Conservation (phyloP, 2,888 invertebrate species). For the Folsomia manolachei region DNA sequence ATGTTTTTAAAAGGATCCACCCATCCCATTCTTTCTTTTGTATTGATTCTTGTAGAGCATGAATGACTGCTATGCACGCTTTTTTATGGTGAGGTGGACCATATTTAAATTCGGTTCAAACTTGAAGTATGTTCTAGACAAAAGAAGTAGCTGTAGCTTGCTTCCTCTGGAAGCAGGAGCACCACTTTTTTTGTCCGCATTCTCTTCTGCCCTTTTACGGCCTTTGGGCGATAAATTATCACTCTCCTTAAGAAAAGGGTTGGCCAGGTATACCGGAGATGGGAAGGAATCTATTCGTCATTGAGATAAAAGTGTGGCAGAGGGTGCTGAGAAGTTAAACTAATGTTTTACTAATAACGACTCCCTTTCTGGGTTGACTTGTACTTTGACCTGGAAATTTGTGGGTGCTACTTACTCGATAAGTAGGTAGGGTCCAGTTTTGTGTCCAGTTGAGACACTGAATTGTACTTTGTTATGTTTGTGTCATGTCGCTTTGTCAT, state of each 20-base stretch:
- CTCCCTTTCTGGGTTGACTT: too few relatives aligned
- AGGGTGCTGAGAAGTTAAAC: not conserved
- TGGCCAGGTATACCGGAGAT: not conserved
- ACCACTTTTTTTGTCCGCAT: constrained; percentile 15
- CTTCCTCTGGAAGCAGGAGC: not conserved
- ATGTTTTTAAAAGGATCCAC: too few relatives aligned
- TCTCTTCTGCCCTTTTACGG: constrained; percentile 15
- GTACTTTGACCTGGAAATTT: not conserved
- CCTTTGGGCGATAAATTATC: constrained; percentile 11
- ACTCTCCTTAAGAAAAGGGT: not conserved
- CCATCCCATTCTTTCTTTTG: too few relatives aligned
- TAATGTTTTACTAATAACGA: not conserved
- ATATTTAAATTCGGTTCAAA: not conserved
- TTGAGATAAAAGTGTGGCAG: not conserved
- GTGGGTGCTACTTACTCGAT: too few relatives aligned
- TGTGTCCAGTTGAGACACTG: not conserved
- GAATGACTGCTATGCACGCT: too few relatives aligned
- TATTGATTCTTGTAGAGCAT: too few relatives aligned
- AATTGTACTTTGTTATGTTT: too few relatives aligned
- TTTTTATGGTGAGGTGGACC: too few relatives aligned
- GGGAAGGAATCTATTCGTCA: not conserved
- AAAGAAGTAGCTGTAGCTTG: constrained; percentile 1
- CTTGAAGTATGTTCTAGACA: not conserved
- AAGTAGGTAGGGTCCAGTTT: too few relatives aligned
- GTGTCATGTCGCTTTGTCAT: not conserved